Conservation (phyloP, 1,140 invertebrate genomes). For the Diabrotica virgifera region DNA sequence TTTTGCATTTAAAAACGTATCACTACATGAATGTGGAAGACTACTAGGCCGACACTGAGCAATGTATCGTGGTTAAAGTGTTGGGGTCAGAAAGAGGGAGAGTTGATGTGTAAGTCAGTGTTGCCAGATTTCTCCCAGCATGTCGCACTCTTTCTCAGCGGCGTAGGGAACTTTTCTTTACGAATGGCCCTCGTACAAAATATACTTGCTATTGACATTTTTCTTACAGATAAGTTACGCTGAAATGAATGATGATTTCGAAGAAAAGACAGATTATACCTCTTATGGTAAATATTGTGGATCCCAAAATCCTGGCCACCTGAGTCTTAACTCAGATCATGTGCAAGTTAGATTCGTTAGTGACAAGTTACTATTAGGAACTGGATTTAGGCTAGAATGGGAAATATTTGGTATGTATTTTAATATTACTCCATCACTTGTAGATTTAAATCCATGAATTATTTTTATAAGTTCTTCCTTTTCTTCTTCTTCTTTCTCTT, state of each 20-base stretch:
- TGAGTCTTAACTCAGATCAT: slow-evolving; percentile 64
- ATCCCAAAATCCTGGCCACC: slow-evolving; percentile 54
- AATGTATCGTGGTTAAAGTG: no score
- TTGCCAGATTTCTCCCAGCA: no score
- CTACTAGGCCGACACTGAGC: no score
- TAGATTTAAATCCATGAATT: not conserved
- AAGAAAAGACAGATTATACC: slow-evolving; percentile 26
- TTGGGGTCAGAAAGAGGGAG: no score
- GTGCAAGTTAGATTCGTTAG: slow-evolving; percentile 69
- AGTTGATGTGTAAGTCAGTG: no score
- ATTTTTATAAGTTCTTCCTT: not conserved
- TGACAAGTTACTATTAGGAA: slow-evolving; percentile 48
- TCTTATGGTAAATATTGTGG: slow-evolving; percentile 64
- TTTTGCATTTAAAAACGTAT: no score
- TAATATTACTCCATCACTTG: not conserved
- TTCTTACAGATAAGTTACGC: slow-evolving; percentile 13
- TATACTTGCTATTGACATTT: not conserved
- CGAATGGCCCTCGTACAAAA: no score
- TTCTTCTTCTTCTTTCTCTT: not conserved
- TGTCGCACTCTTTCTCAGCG: no score
- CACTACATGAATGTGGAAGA: no score
- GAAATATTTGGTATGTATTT: slow-evolving; percentile 46
- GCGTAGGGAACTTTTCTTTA: no score
- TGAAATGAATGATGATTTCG: slow-evolving; percentile 13
- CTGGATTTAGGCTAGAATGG: slow-evolving; percentile 66